A percentile compares a stretch with the other conserved stretches of the same genome.
Evolutionary conservation across 1,140 invertebrate genomes (phyloP).

Genomic region (Steinernema khuongi): DNA sequence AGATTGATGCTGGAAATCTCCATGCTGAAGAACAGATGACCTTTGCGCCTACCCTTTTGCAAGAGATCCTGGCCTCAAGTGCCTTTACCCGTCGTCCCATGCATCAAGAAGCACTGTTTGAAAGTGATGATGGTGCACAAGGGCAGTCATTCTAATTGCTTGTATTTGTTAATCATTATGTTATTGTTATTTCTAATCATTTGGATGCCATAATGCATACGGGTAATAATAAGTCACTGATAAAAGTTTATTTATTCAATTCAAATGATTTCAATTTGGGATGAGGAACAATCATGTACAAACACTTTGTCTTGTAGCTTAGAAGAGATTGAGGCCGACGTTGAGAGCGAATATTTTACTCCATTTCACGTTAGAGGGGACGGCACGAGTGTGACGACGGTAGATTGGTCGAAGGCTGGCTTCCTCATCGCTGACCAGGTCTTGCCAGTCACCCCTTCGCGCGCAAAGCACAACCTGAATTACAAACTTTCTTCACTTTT

Average conservation of each 20-base stretch:
- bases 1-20: too few relatives aligned
- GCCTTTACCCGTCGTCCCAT: background rate
- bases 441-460: conserved; percentile 29
- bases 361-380: conserved; percentile 37
- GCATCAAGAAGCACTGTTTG: background rate
- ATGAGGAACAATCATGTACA: conserved; percentile 5
- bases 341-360: conserved; percentile 39
- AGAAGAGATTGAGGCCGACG: conserved; percentile 37
- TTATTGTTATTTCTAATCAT: too few relatives aligned
- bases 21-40: too few relatives aligned
- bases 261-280: background rate
- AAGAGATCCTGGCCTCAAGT: background rate
- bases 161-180: too few relatives aligned
- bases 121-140: background rate
- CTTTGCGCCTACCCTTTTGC: background rate
- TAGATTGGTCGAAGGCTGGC: conserved; percentile 23
- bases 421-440: background rate
- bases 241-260: conserved; percentile 16
- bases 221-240: background rate
- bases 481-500: background rate
- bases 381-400: conserved; percentile 34
- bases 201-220: too few relatives aligned
- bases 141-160: background rate
- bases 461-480: conserved; percentile 33
- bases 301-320: conserved; percentile 8